Evolutionary conservation across 2,888 invertebrate genomes (phyloP), one percentile per base, ranked within the genome.

Genomic region (Amblyjoppa fuscipennis): DNA sequence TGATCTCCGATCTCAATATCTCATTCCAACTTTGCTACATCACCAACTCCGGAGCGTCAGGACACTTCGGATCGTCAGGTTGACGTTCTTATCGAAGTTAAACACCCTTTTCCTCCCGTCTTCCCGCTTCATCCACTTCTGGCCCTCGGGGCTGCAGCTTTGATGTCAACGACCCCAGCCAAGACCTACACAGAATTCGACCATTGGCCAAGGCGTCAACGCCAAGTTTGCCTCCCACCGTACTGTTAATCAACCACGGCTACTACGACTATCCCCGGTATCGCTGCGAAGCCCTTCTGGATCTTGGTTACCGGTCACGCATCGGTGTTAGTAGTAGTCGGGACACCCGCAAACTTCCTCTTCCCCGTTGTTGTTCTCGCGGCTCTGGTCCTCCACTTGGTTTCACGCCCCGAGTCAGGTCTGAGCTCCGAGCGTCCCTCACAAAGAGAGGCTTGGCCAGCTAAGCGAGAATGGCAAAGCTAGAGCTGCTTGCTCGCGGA

Each of bases 341-440:
- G 53, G 41, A 80, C 16, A 41, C 74, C 49, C 16, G 4, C 28
- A 66, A 81, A 74, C 68, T 74, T 74, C 81, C 31, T 45, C 56
- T 45, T 34, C 75, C 20, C 20, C 25, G 45, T 75, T 69, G 68
- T 74, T 75, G 51, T 68, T 81, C 59, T 25, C 68, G 59, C 68
- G 34, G 41, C 31, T 34, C 34, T 34, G 5, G 53, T 3, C 59
- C 31, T 4, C 66, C 49, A 59, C 74, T 75, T 51, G 74, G 45
- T 59, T 74, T 74, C 66, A 80, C 71, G 66, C 80, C 66, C 66
- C 73, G 51, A 74, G 73, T 66, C n/a, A 34, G 56, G 45, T 64
- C 31, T 28, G 68, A 59, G 74, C 68, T 74, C 20, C 56, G 66
- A 81, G 41, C 74, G 59, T 34, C 68, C 56, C 53, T 59, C 74